Base-by-base conservation (phyloP, 2,797 vertebrate species). In the Xenentodon cancila region DNA sequence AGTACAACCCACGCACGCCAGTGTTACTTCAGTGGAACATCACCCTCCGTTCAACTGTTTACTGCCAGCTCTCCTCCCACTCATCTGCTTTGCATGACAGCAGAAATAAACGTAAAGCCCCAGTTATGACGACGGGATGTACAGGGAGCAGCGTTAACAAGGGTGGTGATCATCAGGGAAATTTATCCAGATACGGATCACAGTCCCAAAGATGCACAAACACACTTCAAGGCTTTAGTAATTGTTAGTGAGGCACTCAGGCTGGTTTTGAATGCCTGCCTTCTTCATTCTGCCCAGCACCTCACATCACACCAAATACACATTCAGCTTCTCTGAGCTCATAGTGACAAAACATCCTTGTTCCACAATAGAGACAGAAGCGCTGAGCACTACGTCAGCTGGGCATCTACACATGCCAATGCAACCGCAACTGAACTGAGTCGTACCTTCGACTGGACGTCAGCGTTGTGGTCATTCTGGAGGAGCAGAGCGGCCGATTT, bases 401-500 rank as follows among this genome's bases (percentile, higher is more conserved):
- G 8, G 12, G 61, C 57, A 44, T 20, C 42, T 50, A 6, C 59
- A 53, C 63, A 76, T 73, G 68, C 69, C 32, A 45, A 50, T 15
- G 3, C 15, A 1, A 4, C 8, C 17, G 27, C 9, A n/a, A 63
- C 20, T 0, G 27, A 0, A 32, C 3, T 0, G 4, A 1, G 9
- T 3, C 56, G 0, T 79, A 99, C 98, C 97, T 99, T 99, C 20
- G 98, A 99, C 88, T 99, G 98, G 53, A 99, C 96, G 0, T 99
- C 98, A 0, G 98, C 98, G 0, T 99, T 99, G 86, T 99, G 98
- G 83, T 99, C 97, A 0, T 96, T 99, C 92, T 99, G 98, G 30
- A 99, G 96, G 17, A 99, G 88, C 54, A 99, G 94, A 0, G 98
- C 98, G 0, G 98, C 98, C 0, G 98, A 98, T 61, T 99, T 99